These are phyloP conservation scores for Python bivittatus DNA, from an alignment of 2,113 vertebrate species.

Conservation along the genomic window DNA sequence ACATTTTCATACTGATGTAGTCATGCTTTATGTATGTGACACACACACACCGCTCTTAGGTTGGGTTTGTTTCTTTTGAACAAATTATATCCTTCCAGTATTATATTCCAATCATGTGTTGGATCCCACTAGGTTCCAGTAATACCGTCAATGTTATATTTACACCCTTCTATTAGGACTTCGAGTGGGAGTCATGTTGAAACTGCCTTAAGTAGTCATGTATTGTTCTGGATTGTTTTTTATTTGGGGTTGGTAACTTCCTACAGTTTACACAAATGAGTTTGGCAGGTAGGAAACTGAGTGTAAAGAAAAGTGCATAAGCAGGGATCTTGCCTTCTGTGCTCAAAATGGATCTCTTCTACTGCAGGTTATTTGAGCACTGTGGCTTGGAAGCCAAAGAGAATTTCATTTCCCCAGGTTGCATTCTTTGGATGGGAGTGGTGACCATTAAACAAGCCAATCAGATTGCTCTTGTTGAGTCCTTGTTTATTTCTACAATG, in stretches of 20 bases:
- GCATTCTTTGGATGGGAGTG: slow-evolving; percentile 49
- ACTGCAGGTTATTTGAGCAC: slow-evolving; percentile 59
- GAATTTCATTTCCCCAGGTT: slow-evolving; percentile 48
- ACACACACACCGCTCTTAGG: background rate
- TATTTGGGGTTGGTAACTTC: slow-evolving; percentile 67
- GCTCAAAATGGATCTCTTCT: slow-evolving; percentile 65
- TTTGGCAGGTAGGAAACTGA: slow-evolving; percentile 60
- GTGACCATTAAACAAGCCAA: slow-evolving; percentile 43
- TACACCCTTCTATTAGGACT: slow-evolving; percentile 9
- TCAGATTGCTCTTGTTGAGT: slow-evolving; percentile 49
- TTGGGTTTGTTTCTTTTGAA: background rate
- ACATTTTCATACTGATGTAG: background rate
- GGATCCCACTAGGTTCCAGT: background rate
- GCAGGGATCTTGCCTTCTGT: slow-evolving; percentile 64
- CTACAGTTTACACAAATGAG: slow-evolving; percentile 61
- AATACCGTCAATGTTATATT: background rate
- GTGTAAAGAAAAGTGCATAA: slow-evolving; percentile 45
- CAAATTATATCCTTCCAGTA: background rate
- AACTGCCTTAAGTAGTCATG: slow-evolving; percentile 59
- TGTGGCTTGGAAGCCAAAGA: slow-evolving; percentile 60
- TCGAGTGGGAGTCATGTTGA: slow-evolving; percentile 47
- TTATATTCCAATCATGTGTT: background rate
- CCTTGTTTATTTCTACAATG: slow-evolving; percentile 38
- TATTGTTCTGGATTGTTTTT: slow-evolving; percentile 59
- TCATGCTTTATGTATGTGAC: background rate